phyloP scores from a whole-genome alignment of 2,113 vertebrate genomes.

The Irena cyanogastra region DNA sequence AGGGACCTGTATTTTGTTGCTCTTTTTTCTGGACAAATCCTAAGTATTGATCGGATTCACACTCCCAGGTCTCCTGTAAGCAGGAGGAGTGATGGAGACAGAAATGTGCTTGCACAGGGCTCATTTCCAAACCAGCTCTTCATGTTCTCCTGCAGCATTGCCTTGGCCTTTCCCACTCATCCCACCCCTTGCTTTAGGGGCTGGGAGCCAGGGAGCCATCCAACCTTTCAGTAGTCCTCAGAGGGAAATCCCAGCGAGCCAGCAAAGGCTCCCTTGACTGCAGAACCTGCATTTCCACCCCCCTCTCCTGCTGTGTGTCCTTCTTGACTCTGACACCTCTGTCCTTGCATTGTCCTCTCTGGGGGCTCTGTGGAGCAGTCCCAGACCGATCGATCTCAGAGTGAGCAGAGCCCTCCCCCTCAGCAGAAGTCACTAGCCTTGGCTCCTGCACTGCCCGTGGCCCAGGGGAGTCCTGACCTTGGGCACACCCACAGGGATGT shows the following conservation, averaged over 20 bases:
- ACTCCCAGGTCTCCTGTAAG: background rate
- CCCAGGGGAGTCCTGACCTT: background rate
- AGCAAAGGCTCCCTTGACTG: background rate
- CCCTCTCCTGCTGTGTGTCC: background rate
- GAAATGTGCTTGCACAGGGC: background rate
- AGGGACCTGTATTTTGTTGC: background rate
- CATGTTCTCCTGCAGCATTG: background rate
- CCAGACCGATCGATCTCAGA: background rate
- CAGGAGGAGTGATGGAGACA: background rate
- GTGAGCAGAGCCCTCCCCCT: background rate
- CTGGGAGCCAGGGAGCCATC: background rate
- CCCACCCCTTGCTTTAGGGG: background rate
- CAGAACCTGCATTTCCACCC: background rate
- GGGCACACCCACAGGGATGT: background rate
- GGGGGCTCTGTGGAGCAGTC: background rate
- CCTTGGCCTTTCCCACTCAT: background rate
- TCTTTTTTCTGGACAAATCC: background rate
- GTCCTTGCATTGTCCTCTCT: background rate
- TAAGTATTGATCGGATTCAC: background rate
- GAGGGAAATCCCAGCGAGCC: background rate
- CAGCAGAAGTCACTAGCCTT: background rate
- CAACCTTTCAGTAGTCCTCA: background rate
- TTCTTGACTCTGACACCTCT: background rate
- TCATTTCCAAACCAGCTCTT: background rate
- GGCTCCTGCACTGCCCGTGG: accelerated